Conservation (phyloP, 2,113 vertebrate species). For the Bubo scandiacus region DNA sequence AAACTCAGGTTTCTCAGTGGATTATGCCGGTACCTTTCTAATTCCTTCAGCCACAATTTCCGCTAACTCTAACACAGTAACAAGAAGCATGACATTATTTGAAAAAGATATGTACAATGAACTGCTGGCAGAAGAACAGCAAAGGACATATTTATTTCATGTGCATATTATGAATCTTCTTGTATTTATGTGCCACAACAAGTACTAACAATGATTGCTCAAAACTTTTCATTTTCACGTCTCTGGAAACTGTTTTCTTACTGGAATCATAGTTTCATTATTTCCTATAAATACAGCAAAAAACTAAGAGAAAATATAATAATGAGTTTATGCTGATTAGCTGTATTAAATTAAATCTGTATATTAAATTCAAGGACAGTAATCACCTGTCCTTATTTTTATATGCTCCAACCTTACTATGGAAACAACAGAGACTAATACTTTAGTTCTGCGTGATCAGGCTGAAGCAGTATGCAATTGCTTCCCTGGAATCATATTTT, state of each 20-base stretch:
- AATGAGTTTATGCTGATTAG: neutral
- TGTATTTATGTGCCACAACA: neutral
- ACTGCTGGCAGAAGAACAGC: neutral
- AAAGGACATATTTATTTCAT: neutral
- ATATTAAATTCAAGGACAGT: neutral
- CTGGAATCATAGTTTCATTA: neutral
- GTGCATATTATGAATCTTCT: neutral
- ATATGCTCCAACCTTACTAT: neutral
- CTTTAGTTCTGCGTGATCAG: neutral
- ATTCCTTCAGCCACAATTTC: neutral
- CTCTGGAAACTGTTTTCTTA: neutral
- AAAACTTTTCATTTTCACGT: neutral
- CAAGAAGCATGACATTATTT: neutral
- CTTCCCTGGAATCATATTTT: neutral
- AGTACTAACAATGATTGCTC: neutral
- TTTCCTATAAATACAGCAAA: neutral
- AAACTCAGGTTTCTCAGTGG: neutral
- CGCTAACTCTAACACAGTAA: neutral
- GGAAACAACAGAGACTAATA: neutral
- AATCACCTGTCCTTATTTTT: neutral
- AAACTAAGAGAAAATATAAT: neutral
- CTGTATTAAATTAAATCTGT: neutral
- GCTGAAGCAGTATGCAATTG: neutral
- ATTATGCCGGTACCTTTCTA: neutral
- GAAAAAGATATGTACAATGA: neutral